Evolutionary conservation across 2,113 vertebrate species (phyloP), one percentile per base, ranked within the genome.

Genomic region (Poecile atricapillus): DNA sequence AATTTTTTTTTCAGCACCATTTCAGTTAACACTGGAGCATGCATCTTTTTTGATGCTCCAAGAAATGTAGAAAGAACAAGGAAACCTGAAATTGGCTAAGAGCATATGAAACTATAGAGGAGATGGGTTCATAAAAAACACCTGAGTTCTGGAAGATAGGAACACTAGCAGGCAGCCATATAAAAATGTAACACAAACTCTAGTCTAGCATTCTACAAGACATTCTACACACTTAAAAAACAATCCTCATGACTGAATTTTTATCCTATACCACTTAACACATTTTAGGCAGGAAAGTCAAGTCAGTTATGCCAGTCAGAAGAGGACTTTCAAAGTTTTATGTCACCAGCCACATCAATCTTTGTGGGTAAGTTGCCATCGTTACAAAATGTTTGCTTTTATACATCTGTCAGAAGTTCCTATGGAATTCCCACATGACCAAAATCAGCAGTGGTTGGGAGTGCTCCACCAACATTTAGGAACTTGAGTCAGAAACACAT

Each of bases 321-420:
- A 69, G 18, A 84, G 50, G 35, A 64, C n/a, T 79, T 96, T 46
- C 63, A 85, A 91, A 68, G 56, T 79, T 73, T 97, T 91, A 83
- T 62, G 83, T 41, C 65, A 94, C 86, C 75, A 90, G 47, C 94
- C 95, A 76, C 75, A 95, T 44, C 87, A 90, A 60, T 58, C 73
- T 76, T 94, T 10, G 4, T 83, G 91, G 92, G 80, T 94, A 97
- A 69, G 96, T 96, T 97, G 90, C 91, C 94, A 71, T 90, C 23
- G 97, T 95, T 96, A 97, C 97, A 62, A 73, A 97, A 71, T 95
- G 94, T 98, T 98, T 98, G 87, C 41, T 83, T 95, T 93, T 83
- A 92, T 84, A 97, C 43, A 9, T 95, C 94, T 94, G 91, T 53
- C 91, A 84, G 86, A 96, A 96, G 73, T 69, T 70, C 69, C 87